Percentiles rank a stretch among this genome's conserved stretches.
phyloP scores from a whole-genome alignment of 2,113 vertebrate genomes.

The Alaudala cheleensis region DNA sequence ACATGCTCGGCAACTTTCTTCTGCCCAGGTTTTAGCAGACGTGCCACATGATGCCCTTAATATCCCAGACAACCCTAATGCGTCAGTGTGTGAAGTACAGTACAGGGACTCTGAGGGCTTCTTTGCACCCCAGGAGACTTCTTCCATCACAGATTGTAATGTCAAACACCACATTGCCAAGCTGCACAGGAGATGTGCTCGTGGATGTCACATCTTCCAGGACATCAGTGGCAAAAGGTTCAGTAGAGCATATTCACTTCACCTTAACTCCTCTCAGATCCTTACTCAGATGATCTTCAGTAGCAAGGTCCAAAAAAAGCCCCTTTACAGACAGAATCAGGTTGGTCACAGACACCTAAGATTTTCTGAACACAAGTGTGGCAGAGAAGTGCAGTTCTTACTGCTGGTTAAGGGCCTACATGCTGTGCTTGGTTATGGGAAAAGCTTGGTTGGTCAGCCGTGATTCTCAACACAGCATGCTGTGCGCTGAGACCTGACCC shows the following conservation, averaged over 20 bases:
- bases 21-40: background rate
- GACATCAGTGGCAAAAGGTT: background rate
- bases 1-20: background rate
- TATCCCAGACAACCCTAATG: background rate
- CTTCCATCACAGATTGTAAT: background rate
- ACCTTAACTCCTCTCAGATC: background rate
- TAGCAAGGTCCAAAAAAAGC: background rate
- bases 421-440: rapidly evolving
- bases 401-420: background rate
- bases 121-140: background rate
- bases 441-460: background rate
- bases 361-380: background rate
- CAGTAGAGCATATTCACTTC: background rate
- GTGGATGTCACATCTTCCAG: background rate
- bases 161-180: background rate
- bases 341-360: background rate
- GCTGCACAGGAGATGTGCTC: background rate
- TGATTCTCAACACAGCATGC: background rate
- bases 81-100: background rate
- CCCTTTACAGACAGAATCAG: background rate
- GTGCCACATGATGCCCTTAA: background rate
- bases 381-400: background rate
- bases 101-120: background rate
- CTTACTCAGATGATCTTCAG: background rate
- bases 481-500: too few relatives aligned